Base-by-base conservation (phyloP, 2,797 vertebrate species). In the Ispidina picta region DNA sequence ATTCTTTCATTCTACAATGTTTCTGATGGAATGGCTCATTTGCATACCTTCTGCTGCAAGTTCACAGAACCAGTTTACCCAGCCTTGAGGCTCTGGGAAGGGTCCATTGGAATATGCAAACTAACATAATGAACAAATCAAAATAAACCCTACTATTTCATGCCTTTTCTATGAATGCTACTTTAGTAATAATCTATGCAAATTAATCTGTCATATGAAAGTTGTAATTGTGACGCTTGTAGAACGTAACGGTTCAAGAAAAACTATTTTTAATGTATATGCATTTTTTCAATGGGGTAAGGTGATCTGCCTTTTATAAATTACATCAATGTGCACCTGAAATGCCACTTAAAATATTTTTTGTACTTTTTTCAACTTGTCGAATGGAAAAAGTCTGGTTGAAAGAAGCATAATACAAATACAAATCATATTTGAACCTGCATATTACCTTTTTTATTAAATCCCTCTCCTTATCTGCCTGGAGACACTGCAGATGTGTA, bases 71-170 rank as follows among this genome's bases (percentile, higher is more conserved):
- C 97, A 2, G 69, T 97, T 23, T 97, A 97, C 80, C 97, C 97
- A 18, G 97, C 98, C 19, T 56, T 98, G 77, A 95, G 97, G 51
- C 92, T 98, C 66, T 98, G 97, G 97, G 97, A 98, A 86, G 97
- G 97, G 33, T 69, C 96, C 63, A 93, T 97, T 59, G 91, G 84
- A 76, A 96, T 96, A 33, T 22, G 91, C 75, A 96, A 96, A 81
- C 80, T 98, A 60, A 97, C 96, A 1, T 98, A 96, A 90, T 5
- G 39, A 58, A 49, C 2, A 5, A 70, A 86, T 35, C 7, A 10
- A 88, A 84, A 73, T 17, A 28, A 73, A 73, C 13, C 39, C 15
- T 63, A 10, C 11, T 39, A 8, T 41, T 78, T 72, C 17, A n/a
- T 33, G 28, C 5, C 59, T 83, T 59, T 88, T 46, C 43, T 58